Evolutionary conservation across 2,113 vertebrate species (phyloP).

Genomic region (Mus pahari): DNA sequence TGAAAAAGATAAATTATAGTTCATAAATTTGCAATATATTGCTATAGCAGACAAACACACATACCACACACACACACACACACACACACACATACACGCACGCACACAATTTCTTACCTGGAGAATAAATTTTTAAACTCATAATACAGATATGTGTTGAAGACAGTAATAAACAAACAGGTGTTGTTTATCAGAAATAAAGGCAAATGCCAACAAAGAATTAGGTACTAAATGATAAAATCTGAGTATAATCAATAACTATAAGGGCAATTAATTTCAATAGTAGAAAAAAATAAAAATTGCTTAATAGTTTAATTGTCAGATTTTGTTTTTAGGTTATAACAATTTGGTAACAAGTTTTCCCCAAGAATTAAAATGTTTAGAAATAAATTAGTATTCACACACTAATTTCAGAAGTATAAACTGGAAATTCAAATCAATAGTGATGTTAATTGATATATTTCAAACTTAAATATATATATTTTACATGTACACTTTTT

Average conservation of each 20-base stretch:
- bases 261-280: not conserved
- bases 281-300: constrained; percentile 13
- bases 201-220: not conserved
- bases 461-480: not conserved
- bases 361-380: constrained; percentile 12
- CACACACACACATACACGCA: not conserved
- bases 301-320: not conserved
- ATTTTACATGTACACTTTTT: not conserved
- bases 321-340: not conserved
- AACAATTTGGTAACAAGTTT: not conserved
- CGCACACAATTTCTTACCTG: not conserved
- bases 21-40: not conserved
- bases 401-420: not conserved
- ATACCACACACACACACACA: not conserved
- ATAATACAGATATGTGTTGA: not conserved
- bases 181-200: constrained; percentile 27
- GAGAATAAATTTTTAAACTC: constrained; percentile 39
- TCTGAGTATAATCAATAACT: constrained; percentile 26
- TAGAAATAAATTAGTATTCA: not conserved
- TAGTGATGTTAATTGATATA: not conserved
- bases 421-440: not conserved
- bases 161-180: not conserved
- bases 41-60: not conserved
- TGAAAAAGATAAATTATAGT: not conserved
- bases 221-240: not conserved